phyloP scores from a whole-genome alignment of 2,113 vertebrate species.

The Cavia aperea region DNA sequence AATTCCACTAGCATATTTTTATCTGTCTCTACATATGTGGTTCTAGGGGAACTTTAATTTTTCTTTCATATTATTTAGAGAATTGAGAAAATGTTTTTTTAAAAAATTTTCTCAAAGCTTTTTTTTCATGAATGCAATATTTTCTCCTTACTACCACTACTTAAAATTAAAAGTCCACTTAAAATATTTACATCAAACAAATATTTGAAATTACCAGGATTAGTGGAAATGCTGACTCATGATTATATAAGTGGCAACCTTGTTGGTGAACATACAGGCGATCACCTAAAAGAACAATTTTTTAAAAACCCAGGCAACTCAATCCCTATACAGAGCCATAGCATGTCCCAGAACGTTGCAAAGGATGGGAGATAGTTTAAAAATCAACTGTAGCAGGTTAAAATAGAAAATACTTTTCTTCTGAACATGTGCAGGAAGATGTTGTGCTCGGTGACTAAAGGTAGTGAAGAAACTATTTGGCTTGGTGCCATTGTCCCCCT shows the following conservation, averaged over 20 bases:
- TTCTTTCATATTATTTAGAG: slow-evolving; percentile 12
- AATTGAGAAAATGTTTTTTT: background rate
- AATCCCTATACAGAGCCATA: slow-evolving; percentile 10
- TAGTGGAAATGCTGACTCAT: slow-evolving; percentile 58
- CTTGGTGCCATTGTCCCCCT: slow-evolving; percentile 24
- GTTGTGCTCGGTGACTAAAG: slow-evolving; percentile 57
- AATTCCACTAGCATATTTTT: background rate
- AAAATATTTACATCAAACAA: slow-evolving; percentile 62
- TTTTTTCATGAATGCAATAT: background rate
- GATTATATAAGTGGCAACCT: slow-evolving; percentile 53
- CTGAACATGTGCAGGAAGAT: slow-evolving; percentile 51
- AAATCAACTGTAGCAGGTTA: background rate
- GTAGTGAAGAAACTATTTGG: slow-evolving; percentile 61
- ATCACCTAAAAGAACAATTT: slow-evolving; percentile 53
- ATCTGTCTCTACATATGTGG: background rate
- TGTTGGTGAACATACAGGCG: slow-evolving; percentile 5
- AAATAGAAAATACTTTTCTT: slow-evolving; percentile 44
- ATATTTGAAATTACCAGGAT: slow-evolving; percentile 58
- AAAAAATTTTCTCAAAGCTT: slow-evolving; percentile 18
- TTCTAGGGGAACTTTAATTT: background rate
- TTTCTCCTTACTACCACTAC: background rate
- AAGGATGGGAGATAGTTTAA: background rate
- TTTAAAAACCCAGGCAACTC: slow-evolving; percentile 28
- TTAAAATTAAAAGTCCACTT: slow-evolving; percentile 55
- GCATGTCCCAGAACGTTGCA: background rate